Evolutionary conservation across 2,888 invertebrate genomes (phyloP), one percentile per base, ranked within the genome.

Genomic region (Barypeithes pellucidus): DNA sequence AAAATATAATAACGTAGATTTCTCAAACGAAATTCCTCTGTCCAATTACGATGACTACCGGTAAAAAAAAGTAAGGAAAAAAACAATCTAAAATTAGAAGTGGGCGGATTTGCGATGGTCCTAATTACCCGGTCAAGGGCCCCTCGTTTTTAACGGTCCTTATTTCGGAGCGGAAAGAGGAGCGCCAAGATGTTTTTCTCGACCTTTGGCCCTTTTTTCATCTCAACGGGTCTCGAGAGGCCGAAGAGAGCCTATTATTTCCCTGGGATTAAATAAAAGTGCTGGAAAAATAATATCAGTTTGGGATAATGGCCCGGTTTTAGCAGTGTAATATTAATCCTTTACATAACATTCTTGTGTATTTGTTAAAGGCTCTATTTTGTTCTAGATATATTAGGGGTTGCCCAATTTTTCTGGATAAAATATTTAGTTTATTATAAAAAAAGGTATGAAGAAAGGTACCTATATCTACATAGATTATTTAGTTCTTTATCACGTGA

Each of bases 61-160:
- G 2, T 14, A n/a, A n/a, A 12, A 52, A 52, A 29, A 29, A 52
- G 2, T 20, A 5, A 7, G 4, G 14, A 52, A 57, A 57, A n/a
- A 57, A 57, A 33, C 54, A 29, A 57, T 57, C 54, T 18, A 33
- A 57, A 33, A 33, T 57, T 33, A 57, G 54, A 57, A 57, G 36
- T 11, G 18, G 60, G 57, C 20, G 63, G 54, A 70, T 70, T 70
- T 61, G 63, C 41, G 20, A 18, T 18, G 45, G 20, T 60, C 39
- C 71, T 71, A 71, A 71, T 71, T 66, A 71, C 66, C 39, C 50
- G 66, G 71, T 65, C 71, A 60, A 71, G 66, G 60, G 54, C 54
- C 50, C 33, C 66, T 66, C 65, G 47, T 66, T 47, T 66, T 60
- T 60, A 71, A 66, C 71, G 54, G 52, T 41, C 45, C 54, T 57